A percentile compares a stretch with the other conserved stretches of the same genome.
Evolutionary conservation across 2,888 invertebrate genomes (phyloP).

Genomic region (Melinaea menophilus): DNA sequence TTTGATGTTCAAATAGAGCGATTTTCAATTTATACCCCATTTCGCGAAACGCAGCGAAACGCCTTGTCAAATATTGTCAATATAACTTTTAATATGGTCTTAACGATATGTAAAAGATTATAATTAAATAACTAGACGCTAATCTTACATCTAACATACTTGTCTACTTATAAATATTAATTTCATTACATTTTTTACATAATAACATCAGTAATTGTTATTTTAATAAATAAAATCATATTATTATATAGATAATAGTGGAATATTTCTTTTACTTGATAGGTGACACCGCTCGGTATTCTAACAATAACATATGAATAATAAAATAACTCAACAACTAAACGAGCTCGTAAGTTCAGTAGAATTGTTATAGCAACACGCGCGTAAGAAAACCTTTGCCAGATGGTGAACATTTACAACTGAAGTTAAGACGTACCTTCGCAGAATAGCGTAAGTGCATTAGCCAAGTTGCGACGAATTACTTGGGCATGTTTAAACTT

Average conservation of each 20-base stretch:
- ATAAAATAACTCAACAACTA: background rate
- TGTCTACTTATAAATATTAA: too few species aligned
- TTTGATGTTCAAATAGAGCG: slow-evolving; percentile 69
- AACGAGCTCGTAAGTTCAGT: slow-evolving; percentile 1
- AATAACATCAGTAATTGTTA: too few species aligned
- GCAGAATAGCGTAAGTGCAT: background rate
- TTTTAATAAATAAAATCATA: too few species aligned
- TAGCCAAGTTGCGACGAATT: background rate
- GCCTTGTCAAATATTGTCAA: slow-evolving; percentile 13
- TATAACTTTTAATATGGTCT: slow-evolving; percentile 41
- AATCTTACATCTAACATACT: too few species aligned
- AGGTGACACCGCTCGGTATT: too few species aligned
- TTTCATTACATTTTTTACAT: too few species aligned
- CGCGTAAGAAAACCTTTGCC: slow-evolving; percentile 9
- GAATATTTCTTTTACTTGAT: too few species aligned
- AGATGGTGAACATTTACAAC: slow-evolving; percentile 12
- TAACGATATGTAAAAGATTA: slow-evolving; percentile 38
- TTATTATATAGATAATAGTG: too few species aligned
- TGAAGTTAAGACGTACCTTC: slow-evolving; percentile 2
- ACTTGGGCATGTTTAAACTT: background rate
- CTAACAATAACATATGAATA: background rate
- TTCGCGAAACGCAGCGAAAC: slow-evolving; percentile 29
- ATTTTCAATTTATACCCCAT: slow-evolving; percentile 71
- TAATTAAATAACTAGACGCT: too few species aligned
- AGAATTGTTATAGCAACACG: background rate